Conservation (phyloP, 2,888 invertebrate species). For the Myathropa florea region DNA sequence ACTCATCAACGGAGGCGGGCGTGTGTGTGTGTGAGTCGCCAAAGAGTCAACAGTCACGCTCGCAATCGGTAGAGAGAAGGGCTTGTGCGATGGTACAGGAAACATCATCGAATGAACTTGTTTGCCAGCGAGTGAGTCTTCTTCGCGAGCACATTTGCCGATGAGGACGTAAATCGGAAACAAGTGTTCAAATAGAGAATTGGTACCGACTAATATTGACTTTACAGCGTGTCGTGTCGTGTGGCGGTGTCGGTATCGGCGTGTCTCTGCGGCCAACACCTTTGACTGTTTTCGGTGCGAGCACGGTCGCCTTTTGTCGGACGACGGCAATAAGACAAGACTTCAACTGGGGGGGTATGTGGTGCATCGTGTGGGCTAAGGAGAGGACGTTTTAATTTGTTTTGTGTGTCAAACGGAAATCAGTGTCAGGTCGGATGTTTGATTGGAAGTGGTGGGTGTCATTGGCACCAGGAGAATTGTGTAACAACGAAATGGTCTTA, state of each 20-base stretch:
- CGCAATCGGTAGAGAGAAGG: conserved; percentile 24
- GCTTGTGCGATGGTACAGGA: conserved; percentile 35
- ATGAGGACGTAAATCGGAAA: conserved; percentile 60
- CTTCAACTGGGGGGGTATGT: conserved; percentile 35
- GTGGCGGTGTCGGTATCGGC: conserved; percentile 54
- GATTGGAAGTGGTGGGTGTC: conserved; percentile 48
- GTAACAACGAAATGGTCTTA: conserved; percentile 12
- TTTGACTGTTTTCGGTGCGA: not conserved
- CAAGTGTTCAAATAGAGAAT: conserved; percentile 76
- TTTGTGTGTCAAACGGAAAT: conserved; percentile 56
- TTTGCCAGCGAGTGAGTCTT: conserved; percentile 53
- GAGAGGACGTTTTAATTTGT: conserved; percentile 32
- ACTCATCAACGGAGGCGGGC: not conserved
- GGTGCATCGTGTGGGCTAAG: conserved; percentile 26
- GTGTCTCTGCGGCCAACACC: conserved; percentile 17
- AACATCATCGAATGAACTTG: conserved; percentile 36
- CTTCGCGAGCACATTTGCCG: conserved; percentile 31
- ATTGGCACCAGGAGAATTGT: not conserved
- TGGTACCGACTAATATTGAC: conserved; percentile 72
- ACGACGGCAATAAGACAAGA: conserved; percentile 35
- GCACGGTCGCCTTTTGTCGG: conserved; percentile 23
- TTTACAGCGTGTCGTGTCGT: conserved; percentile 47
- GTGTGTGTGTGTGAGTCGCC: not conserved
- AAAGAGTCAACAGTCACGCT: conserved; percentile 39
- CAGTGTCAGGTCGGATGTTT: conserved; percentile 65